Evolutionary conservation across 2,797 vertebrate species (phyloP).

Genomic region (Oreortyx pictus): DNA sequence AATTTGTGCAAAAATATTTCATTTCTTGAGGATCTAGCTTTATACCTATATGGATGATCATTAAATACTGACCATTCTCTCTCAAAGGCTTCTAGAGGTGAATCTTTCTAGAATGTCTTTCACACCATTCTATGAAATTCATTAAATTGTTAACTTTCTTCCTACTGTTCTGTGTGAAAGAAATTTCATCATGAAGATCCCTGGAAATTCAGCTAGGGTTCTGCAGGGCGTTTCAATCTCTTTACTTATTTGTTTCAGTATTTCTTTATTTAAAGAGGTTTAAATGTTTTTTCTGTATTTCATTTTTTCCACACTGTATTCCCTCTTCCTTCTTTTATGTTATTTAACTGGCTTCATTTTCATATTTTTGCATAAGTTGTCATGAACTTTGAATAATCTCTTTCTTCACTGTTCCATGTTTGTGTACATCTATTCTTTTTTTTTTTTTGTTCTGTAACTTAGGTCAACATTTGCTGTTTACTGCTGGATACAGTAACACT

Average conservation of each 20-base stretch:
- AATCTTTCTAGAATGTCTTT: neutral
- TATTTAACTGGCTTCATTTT: neutral
- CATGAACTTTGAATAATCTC: neutral
- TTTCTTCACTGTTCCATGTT: neutral
- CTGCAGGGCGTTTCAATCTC: neutral
- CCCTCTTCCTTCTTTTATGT: neutral
- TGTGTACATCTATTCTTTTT: neutral
- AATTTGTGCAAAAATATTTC: neutral
- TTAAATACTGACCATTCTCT: neutral
- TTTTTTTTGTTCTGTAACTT: neutral
- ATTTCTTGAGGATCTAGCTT: neutral
- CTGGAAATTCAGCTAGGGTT: neutral
- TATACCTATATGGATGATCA: neutral
- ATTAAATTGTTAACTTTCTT: neutral
- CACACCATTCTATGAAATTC: neutral
- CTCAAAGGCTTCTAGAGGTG: neutral
- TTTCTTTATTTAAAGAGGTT: neutral
- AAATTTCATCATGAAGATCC: neutral
- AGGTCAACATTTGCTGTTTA: neutral
- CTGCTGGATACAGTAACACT: neutral
- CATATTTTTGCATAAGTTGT: neutral
- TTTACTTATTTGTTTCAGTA: neutral
- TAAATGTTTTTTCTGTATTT: neutral
- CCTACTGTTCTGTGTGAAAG: neutral
- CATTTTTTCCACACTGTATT: neutral